Evolutionary conservation across 1,140 invertebrate species (phyloP), one percentile per base, ranked within the genome.

Genomic region (Sarcophaga bullata): DNA sequence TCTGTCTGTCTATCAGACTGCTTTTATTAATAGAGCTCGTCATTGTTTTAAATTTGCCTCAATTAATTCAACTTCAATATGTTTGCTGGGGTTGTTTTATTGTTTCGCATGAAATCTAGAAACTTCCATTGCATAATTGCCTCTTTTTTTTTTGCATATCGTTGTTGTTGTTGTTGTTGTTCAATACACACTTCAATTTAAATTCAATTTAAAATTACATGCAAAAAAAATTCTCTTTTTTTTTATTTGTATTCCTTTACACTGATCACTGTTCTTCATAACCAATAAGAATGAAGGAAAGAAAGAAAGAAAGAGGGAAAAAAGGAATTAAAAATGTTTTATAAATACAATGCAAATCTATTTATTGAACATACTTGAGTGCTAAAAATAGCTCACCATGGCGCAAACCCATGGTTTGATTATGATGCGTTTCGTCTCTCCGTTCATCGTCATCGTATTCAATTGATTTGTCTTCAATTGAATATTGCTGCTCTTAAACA

Each of bases 401-500:
- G 7, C 3, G 13, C 13, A 1, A 73, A 46, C 37, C 37, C 25
- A 73, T 73, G 73, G n/a, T n/a, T 76, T 76, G 13, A 49, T 76
- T 15, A 37, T 37, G 25, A 37, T 37, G 25, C 25, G 25, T 37
- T 37, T 37, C 25, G 25, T 37, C 25, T 37, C 25, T 37, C 25
- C 25, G 25, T 37, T 37, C 25, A 37, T 37, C 25, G 25, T 37
- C 25, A 37, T 37, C 48, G 13, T 25, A 48, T 76, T 76, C 73
- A 76, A 76, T 76, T 76, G 73, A 76, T 76, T 76, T 76, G 73
- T 76, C 73, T 76, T 76, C 73, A 76, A 76, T 76, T 76, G 73
- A 76, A 76, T 76, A 49, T 76, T 76, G 13, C 13, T 48, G 47
- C 37, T 73, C 25, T 48, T 49, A 49, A 76, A 76, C 13, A 58